Evolutionary conservation across 2,888 invertebrate genomes (phyloP).

Genomic region (Eupithecia inturbata): DNA sequence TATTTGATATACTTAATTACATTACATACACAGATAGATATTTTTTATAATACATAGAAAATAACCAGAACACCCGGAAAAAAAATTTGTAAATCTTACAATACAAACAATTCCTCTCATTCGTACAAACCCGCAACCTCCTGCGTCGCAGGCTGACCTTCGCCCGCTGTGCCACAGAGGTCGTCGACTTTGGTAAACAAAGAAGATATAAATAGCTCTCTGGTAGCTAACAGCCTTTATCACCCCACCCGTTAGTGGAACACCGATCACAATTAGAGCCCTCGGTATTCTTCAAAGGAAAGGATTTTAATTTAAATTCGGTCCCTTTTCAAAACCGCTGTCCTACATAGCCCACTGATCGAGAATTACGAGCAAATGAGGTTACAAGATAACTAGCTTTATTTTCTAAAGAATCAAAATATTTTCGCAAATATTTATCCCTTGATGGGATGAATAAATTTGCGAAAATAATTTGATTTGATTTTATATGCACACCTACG

Average conservation of each 20-base stretch:
- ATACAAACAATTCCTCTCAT: no score
- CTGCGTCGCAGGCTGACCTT: no score
- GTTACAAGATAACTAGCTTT: constrained; percentile 16
- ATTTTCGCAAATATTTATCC: no score
- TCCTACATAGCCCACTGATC: constrained; percentile 43
- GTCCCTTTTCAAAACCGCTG: constrained; percentile 51
- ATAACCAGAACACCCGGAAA: no score
- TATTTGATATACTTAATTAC: no score
- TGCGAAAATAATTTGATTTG: background rate
- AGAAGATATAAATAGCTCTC: background rate
- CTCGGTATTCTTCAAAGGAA: constrained; percentile 70
- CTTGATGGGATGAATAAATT: constrained; percentile 6
- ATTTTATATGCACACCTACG: background rate
- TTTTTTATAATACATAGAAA: no score
- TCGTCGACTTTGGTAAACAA: background rate
- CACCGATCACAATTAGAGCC: constrained; percentile 75
- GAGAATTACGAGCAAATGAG: constrained; percentile 23
- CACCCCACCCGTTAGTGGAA: constrained; percentile 62
- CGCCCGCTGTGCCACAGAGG: no score
- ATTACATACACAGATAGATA: no score
- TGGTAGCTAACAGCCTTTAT: background rate
- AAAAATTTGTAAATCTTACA: no score
- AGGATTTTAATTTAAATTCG: constrained; percentile 76
- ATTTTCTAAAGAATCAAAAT: no score
- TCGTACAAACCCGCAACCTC: no score